Evolutionary conservation across 2,113 vertebrate genomes (phyloP).

Genomic region (Pelobates fuscus): DNA sequence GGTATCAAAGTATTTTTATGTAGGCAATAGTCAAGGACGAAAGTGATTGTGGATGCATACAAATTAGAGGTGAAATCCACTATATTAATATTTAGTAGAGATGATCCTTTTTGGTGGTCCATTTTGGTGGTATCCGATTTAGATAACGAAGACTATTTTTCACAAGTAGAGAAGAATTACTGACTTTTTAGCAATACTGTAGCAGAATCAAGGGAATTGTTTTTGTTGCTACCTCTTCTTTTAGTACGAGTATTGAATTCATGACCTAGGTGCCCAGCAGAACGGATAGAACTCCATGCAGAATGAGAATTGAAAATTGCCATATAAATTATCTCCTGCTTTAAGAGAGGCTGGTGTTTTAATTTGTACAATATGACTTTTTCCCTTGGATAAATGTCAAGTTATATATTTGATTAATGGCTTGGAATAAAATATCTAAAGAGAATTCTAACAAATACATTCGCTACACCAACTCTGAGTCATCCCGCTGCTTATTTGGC

Average conservation of each 20-base stretch:
- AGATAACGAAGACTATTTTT: no score
- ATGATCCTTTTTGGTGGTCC: no score
- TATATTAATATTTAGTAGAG: neutral
- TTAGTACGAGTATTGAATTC: no score
- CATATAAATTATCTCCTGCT: neutral
- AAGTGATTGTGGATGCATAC: neutral
- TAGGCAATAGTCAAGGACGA: neutral
- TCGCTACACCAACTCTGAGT: constrained; percentile 3
- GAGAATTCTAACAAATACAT: constrained; percentile 12
- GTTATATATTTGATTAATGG: constrained; percentile 15
- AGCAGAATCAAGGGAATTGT: no score
- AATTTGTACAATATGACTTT: neutral
- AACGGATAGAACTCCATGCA: no score
- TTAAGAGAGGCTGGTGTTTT: neutral
- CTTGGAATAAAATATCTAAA: constrained; percentile 8
- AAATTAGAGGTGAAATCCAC: neutral
- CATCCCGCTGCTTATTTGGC: neutral
- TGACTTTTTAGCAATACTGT: no score
- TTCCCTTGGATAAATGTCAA: constrained; percentile 3
- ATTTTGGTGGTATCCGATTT: no score
- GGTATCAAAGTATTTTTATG: neutral
- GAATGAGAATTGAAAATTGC: neutral
- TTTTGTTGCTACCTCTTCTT: no score
- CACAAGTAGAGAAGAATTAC: no score
- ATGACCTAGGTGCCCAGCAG: no score